Evolutionary conservation across 2,797 vertebrate genomes (phyloP), one percentile per base, ranked within the genome.

Genomic region (Betta splendens): DNA sequence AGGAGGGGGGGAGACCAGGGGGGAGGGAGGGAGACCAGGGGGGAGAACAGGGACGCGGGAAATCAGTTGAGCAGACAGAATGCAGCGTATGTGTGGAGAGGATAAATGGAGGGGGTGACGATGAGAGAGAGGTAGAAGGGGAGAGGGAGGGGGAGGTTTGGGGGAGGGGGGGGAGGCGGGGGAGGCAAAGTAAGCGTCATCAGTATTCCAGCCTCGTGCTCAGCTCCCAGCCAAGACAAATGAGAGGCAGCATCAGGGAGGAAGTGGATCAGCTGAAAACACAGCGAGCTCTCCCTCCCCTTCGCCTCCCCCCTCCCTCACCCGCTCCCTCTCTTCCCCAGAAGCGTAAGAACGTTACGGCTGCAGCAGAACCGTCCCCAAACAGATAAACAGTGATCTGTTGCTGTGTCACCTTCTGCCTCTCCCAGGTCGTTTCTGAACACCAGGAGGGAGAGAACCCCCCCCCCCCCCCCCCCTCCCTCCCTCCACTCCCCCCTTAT

Each of bases 21-120:
- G 39, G 70, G 72, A 79, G 64, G 68, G 49, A 72, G 71, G 33
- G 58, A 76, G 52, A 79, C 68, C 77, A 72, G 67, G 63, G 74
- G 76, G 46, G 67, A 44, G 73, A 81, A 64, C 20, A 17, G 29
- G 17, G 83, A 81, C 81, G 85, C 75, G 84, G 83, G 85, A 86
- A 87, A 87, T 87, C 83, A 85, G 84, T 81, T 85, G 83, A 87
- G 85, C 81, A 81, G 85, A 87, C 81, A 87, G 79, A 87, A 84
- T 81, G 79, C 75, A 72, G 77, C 86, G 81, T 72, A 76, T 84
- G 80, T 67, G 82, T 55, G 50, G 77, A 80, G 77, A 83, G 81
- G 79, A 86, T 81, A 79, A 85, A 84, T 65, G 73, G 66, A 42
- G 65, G 65, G 64, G 56, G 64, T 52, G 63, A 77, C 60, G 62